Evolutionary conservation across 2,113 vertebrate genomes (phyloP), one percentile per base, ranked within the genome.

Genomic region (Pelobates fuscus): DNA sequence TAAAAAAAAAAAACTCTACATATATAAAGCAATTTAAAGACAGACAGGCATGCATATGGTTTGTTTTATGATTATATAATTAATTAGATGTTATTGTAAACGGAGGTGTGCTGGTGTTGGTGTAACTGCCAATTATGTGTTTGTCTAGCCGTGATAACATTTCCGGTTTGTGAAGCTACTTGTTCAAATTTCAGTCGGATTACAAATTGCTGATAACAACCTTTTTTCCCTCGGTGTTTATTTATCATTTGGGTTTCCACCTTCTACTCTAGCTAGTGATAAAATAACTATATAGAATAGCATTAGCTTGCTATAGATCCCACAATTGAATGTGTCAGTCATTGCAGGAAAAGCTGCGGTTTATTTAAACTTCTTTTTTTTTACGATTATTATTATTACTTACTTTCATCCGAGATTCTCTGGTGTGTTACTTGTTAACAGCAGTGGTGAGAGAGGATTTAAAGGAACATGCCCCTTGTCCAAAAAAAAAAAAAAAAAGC

Each of bases 41-140:
- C 10, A 37, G 32, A 37, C 32, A 30, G 17, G 32, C 17, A 62
- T 60, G 5, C n/a, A 30, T 30, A 18, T n/a, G 2, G 58, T n/a
- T 15, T 6, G 10, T 12, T 59, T n/a, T 20, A 67, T 62, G 37
- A 30, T 49, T 23, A 67, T 24, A 10, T 49, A 67, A 77, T 75
- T 67, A 75, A 67, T 75, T 59, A 75, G 18, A 26, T 14, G 27
- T 75, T 20, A 30, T 49, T 66, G n/a, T 49, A 55, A 23, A n/a
- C n/a, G n/a, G 54, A n/a, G 32, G 37, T n/a, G 71, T n/a, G 24
- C 21, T n/a, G 49, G 23, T 24, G 24, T 59, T 41, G 37, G 67
- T 59, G 37, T 10, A n/a, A n/a, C n/a, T n/a, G n/a, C n/a, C 20
- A 75, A 30, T 65, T 14, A 49, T 67, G 41, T 43, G 46, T 75